Base-by-base conservation (phyloP, 2,888 invertebrate species). In the Rhimphoctona megacephalus region DNA sequence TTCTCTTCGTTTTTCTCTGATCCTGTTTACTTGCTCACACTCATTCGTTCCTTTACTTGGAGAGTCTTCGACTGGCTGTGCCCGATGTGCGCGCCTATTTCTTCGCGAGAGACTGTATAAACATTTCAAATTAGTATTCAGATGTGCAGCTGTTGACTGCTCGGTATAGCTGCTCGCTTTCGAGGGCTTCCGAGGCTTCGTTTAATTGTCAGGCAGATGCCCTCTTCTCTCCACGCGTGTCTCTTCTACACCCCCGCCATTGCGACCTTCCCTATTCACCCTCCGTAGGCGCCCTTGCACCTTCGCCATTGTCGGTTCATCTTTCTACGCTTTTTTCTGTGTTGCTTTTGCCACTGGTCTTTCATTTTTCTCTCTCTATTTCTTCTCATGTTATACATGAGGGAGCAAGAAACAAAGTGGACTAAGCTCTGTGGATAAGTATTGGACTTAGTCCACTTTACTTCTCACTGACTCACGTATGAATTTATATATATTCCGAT, bases 121-220 rank as follows among this genome's bases (percentile, higher is more conserved):
- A 93, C 93, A 94, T 94, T 94, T 92, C 90, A 92, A 94, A 94
- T 94, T 94, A 94, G 93, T 93, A 94, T 94, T 94, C 93, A 91
- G 92, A 93, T 92, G 92, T 91, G 93, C 94, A 94, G 94, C 94
- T 94, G 94, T 93, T 92, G 93, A 93, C 92, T 91, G 91, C 91
- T 91, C 90, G 91, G 91, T 90, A 91, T 90, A 92, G 91, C 89
- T 90, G 90, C 89, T 92, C 91, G 90, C 90, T 92, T 92, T 91
- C 92, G 92, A 93, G 90, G 92, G 92, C 92, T 93, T 93, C 93
- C 91, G 92, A 93, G 93, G 92, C 94, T 93, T 94, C 93, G 93
- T 93, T 94, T 94, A 94, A 94, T 94, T 93, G 94, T 93, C 90
- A 93, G 92, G 91, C 94, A 93, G 93, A 93, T 94, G 93, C 93